Evolutionary conservation across 2,113 vertebrate species (phyloP).

Genomic region (Paraplagusia blochii): DNA sequence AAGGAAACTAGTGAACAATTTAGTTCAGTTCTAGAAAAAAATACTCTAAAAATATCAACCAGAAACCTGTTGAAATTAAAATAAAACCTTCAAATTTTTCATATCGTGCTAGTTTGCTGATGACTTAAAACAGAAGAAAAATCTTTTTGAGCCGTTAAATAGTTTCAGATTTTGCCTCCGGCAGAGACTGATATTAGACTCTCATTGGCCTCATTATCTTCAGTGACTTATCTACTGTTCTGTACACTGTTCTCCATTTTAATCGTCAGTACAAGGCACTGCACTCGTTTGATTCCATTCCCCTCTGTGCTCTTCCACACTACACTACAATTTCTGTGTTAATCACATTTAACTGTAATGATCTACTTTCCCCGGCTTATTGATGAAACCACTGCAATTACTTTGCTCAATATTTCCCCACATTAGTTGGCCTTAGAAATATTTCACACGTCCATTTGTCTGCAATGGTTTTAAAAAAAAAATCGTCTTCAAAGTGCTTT

Average conservation of each 20-base stretch:
- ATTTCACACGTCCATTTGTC: slow-evolving; percentile 68
- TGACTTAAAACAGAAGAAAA: no score
- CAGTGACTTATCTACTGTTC: no score
- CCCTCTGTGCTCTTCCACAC: slow-evolving; percentile 21
- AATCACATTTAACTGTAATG: slow-evolving; percentile 71
- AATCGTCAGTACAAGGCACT: slow-evolving; percentile 28
- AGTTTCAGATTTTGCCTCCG: no score
- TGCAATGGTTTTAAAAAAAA: slow-evolving; percentile 62
- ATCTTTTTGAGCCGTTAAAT: no score
- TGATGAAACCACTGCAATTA: slow-evolving; percentile 73
- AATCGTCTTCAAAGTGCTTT: slow-evolving; percentile 63
- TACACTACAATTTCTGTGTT: slow-evolving; percentile 56
- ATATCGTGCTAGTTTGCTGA: no score
- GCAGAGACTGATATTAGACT: no score
- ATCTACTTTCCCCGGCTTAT: slow-evolving; percentile 67
- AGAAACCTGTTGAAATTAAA: no score
- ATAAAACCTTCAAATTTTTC: no score
- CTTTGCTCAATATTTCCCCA: slow-evolving; percentile 74
- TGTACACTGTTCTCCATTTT: slow-evolving; percentile 7
- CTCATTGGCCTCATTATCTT: no score
- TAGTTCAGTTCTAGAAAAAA: no score
- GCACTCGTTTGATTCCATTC: slow-evolving; percentile 40
- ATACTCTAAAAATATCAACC: no score
- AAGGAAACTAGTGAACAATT: no score
- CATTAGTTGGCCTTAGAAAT: slow-evolving; percentile 73